phyloP scores from a whole-genome alignment of 2,113 vertebrate genomes.

The Rhea americana region DNA sequence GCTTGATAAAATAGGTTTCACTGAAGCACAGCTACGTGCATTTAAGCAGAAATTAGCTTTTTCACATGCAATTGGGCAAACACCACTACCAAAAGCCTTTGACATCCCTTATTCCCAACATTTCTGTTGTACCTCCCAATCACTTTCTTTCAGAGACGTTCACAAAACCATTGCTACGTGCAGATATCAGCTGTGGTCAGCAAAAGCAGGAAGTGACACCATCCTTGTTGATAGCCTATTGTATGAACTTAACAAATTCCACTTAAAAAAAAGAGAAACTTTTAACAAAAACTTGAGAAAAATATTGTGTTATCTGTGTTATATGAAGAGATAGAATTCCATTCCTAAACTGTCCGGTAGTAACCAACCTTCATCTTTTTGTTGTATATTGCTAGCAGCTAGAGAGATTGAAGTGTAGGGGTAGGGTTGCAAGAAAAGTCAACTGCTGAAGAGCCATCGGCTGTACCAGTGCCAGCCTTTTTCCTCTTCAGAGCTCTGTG shows the following conservation, averaged over 20 bases:
- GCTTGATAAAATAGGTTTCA: neutral
- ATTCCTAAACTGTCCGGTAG: neutral
- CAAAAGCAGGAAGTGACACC: neutral
- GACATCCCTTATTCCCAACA: neutral
- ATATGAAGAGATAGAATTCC: neutral
- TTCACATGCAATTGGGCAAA: neutral
- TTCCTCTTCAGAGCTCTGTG: neutral
- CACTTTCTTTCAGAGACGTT: neutral
- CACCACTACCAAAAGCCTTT: neutral
- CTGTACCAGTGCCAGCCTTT: neutral
- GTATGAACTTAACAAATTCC: neutral
- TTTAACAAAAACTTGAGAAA: neutral
- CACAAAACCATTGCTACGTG: fast-evolving
- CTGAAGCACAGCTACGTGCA: neutral
- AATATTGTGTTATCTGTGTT: neutral
- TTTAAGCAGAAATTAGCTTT: neutral
- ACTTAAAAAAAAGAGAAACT: neutral
- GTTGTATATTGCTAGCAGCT: neutral
- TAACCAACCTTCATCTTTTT: neutral
- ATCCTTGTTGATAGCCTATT: neutral
- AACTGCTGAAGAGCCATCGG: neutral
- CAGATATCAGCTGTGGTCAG: neutral
- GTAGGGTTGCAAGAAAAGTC: neutral
- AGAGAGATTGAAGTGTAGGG: neutral
- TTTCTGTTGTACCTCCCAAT: neutral